Conservation (phyloP, 2,888 invertebrate genomes). For the Pammene fasciana region DNA sequence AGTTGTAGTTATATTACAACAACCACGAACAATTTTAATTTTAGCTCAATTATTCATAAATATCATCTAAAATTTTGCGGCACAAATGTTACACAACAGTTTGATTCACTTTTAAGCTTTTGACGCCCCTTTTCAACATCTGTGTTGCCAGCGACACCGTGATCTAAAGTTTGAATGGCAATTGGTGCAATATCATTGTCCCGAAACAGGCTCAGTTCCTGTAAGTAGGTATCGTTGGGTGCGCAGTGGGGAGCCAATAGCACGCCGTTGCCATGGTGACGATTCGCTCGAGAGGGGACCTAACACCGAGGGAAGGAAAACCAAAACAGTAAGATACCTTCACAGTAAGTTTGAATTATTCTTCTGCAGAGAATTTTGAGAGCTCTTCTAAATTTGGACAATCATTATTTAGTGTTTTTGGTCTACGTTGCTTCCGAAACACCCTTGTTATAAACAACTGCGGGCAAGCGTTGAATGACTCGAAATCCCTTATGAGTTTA, state of each 20-base stretch:
- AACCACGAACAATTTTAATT: too few relatives aligned
- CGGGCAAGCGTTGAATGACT: slow-evolving; percentile 44
- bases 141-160: slow-evolving; percentile 41
- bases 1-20: too few relatives aligned
- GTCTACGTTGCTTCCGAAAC: slow-evolving; percentile 48
- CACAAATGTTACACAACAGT: slow-evolving; percentile 17
- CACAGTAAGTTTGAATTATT: slow-evolving; percentile 51
- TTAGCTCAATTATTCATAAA: background rate
- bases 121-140: slow-evolving; percentile 35
- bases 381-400: slow-evolving; percentile 53
- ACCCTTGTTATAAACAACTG: slow-evolving; percentile 51
- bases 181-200: slow-evolving; percentile 49
- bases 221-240: slow-evolving; percentile 57
- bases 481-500: slow-evolving; percentile 14
- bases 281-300: slow-evolving; percentile 65
- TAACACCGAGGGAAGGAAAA: slow-evolving; percentile 64
- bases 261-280: slow-evolving; percentile 76
- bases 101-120: slow-evolving; percentile 36
- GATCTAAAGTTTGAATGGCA: slow-evolving; percentile 43
- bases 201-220: slow-evolving; percentile 51
- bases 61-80: background rate
- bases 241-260: slow-evolving; percentile 77
- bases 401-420: slow-evolving; percentile 58
- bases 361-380: slow-evolving; percentile 29
- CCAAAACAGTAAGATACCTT: slow-evolving; percentile 69